A percentile compares a stretch with the other conserved stretches of the same genome.
Conservation (phyloP, 2,113 vertebrate species). For the Perca schrenkii region DNA sequence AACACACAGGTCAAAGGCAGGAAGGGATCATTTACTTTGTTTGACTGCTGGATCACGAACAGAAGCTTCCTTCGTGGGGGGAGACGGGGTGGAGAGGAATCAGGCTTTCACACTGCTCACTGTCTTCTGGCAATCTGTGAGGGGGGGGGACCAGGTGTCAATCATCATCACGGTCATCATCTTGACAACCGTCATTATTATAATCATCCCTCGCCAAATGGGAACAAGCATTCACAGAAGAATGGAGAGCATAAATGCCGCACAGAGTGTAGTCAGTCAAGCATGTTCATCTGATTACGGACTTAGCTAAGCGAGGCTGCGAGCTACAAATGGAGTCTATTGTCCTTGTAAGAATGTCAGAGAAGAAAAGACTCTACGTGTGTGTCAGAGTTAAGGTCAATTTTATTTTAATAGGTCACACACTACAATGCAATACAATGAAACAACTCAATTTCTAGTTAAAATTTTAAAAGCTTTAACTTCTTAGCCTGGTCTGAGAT, state of each 20-base stretch:
- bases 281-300: conserved; percentile 48
- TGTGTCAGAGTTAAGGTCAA: conserved; percentile 23
- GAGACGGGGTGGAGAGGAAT: conserved; percentile 91
- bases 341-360: conserved; percentile 48
- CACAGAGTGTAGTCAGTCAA: conserved; percentile 32
- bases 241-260: conserved; percentile 24
- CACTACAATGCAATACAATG: neutral
- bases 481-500: neutral
- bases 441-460: conserved; percentile 8
- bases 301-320: conserved; percentile 30
- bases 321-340: conserved; percentile 32
- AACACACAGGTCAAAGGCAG: neutral
- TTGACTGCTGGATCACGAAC: conserved; percentile 77
- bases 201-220: conserved; percentile 41
- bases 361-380: conserved; percentile 3
- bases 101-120: conserved; percentile 94
- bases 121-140: conserved; percentile 90
- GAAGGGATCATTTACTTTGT: conserved; percentile 42
- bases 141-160: conserved; percentile 13
- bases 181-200: conserved; percentile 36
- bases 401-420: conserved; percentile 24
- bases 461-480: conserved; percentile 10
- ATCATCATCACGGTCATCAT: conserved; percentile 47
- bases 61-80: conserved; percentile 81
- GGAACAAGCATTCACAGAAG: conserved; percentile 40